A percentile compares a stretch with the other conserved stretches of the same genome.
Conservation (phyloP, 2,113 vertebrate species). For the Tyto alba region DNA sequence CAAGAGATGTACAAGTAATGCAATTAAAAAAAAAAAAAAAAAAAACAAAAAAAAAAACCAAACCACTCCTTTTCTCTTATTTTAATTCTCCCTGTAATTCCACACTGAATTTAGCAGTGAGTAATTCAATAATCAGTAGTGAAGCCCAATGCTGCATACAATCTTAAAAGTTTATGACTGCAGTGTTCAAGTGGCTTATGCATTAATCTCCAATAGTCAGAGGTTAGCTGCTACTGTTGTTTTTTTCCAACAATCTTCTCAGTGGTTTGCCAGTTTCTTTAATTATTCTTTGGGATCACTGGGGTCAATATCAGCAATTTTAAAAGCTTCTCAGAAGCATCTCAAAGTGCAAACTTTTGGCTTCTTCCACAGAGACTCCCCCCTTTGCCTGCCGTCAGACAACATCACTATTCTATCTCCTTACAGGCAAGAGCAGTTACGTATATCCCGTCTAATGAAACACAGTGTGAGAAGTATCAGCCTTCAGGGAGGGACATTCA, state of each 20-base stretch:
- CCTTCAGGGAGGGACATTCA: not conserved
- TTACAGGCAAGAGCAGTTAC: not conserved
- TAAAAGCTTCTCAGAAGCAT: not conserved
- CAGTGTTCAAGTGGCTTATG: constrained; percentile 14
- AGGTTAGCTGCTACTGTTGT: constrained; percentile 3
- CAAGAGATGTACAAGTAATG: not conserved
- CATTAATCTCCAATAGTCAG: constrained; percentile 25
- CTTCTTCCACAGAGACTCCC: not conserved
- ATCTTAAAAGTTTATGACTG: constrained; percentile 46
- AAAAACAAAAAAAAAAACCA: no score
- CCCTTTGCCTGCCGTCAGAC: not conserved
- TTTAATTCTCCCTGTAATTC: constrained; percentile 22
- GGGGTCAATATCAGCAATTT: constrained; percentile 32
- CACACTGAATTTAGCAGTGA: constrained; percentile 2
- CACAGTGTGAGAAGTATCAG: not conserved
- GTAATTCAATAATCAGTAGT: constrained; percentile 21
- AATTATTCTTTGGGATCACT: constrained; percentile 16
- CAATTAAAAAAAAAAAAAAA: not conserved
- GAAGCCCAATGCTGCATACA: constrained; percentile 37
- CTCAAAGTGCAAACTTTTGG: not conserved
- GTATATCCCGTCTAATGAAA: not conserved
- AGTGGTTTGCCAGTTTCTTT: constrained; percentile 12
- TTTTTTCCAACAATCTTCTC: not conserved
- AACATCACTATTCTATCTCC: not conserved
- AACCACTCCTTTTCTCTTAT: not conserved